These are phyloP conservation scores for Cossypha dichroa DNA, from an alignment of 2,797 vertebrate species.

Conservation along the genomic window DNA sequence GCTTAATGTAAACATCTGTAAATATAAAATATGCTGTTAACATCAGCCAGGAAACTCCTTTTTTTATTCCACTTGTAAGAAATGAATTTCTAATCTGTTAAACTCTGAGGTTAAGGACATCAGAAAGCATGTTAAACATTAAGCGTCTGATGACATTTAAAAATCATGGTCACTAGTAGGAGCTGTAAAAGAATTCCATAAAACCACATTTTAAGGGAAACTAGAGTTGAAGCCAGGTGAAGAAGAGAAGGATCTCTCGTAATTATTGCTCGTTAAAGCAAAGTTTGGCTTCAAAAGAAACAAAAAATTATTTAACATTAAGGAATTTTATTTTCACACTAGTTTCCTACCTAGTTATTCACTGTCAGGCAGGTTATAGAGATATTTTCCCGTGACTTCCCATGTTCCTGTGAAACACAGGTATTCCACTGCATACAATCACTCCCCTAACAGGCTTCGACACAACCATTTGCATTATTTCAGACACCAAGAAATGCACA, in stretches of 20 bases:
- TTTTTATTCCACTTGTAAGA: background rate
- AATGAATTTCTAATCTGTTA: conserved; percentile 49
- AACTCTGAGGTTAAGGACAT: conserved; percentile 34
- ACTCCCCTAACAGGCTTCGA: background rate
- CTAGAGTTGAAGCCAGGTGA: background rate
- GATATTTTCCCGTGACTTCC: background rate
- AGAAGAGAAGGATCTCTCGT: background rate
- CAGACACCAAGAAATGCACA: background rate
- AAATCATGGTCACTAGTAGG: background rate
- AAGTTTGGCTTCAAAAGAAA: background rate
- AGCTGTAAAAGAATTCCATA: conserved; percentile 6
- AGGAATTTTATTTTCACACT: background rate
- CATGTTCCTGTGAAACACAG: background rate
- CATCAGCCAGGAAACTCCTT: background rate
- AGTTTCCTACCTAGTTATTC: background rate
- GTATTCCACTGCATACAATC: background rate
- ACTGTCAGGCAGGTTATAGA: background rate
- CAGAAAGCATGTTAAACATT: conserved; percentile 70
- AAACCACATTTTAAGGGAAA: background rate
- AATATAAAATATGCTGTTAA: background rate
- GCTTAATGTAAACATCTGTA: background rate
- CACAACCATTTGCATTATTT: background rate
- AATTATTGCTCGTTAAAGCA: background rate
- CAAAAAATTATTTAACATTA: background rate
- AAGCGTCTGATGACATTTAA: conserved; percentile 39